phyloP scores from a whole-genome alignment of 1,140 invertebrate species.

The Cydia amplana region DNA sequence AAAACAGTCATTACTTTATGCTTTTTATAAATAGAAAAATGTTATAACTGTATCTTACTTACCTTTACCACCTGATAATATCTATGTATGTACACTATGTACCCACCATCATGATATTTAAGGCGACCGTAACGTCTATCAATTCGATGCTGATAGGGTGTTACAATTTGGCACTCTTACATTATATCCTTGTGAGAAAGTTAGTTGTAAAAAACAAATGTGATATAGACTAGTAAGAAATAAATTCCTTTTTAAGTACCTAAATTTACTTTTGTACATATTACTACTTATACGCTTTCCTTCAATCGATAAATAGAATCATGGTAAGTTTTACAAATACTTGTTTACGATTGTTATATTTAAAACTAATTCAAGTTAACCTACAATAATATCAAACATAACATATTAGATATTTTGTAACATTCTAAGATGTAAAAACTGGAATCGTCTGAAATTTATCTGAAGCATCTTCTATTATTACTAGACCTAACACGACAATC shows the following conservation, averaged over 20 bases:
- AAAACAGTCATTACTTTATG: not conserved
- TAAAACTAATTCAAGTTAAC: no score
- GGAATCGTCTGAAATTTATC: no score
- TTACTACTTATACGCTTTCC: not conserved
- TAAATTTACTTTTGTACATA: not conserved
- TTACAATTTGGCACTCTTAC: no score
- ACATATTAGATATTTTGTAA: no score
- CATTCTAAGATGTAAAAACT: no score
- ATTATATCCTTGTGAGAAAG: not conserved
- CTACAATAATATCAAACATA: no score
- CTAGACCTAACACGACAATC: no score
- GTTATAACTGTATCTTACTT: not conserved
- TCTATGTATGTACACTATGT: no score
- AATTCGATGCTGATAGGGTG: no score
- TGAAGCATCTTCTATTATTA: no score
- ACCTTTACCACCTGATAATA: not conserved
- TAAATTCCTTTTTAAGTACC: not conserved
- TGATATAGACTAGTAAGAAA: not conserved
- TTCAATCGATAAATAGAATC: not conserved
- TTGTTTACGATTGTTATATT: not conserved
- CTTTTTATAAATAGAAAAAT: not conserved
- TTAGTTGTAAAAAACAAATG: not conserved
- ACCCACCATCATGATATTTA: no score
- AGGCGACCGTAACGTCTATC: no score
- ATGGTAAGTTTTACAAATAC: not conserved